Evolutionary conservation across 1,140 invertebrate species (phyloP).

Genomic region (Orius insidiosus): DNA sequence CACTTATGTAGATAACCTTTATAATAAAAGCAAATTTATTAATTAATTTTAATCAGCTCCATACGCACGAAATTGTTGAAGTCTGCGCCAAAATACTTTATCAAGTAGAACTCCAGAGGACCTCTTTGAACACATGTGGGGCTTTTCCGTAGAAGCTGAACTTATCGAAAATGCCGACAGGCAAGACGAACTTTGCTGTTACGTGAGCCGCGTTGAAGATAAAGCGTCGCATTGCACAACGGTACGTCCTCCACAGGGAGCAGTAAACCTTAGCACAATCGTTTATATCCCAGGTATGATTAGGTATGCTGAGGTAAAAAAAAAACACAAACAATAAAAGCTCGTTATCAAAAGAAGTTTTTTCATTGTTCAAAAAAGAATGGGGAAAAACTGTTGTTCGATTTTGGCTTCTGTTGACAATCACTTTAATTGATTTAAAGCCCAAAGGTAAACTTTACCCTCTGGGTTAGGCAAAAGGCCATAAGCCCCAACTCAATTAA

Average conservation of each 20-base stretch:
- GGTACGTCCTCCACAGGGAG: constrained; percentile 37
- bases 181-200: constrained; percentile 92
- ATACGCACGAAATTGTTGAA: constrained; percentile 89
- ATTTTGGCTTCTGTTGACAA: too few relatives aligned
- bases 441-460: too few relatives aligned
- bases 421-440: too few relatives aligned
- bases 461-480: too few relatives aligned
- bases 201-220: constrained; percentile 86
- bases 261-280: constrained; percentile 1
- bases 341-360: too few relatives aligned
- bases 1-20: constrained; percentile 66
- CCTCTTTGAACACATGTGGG: constrained; percentile 90
- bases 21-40: not conserved
- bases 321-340: too few relatives aligned
- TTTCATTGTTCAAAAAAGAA: too few relatives aligned
- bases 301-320: too few relatives aligned
- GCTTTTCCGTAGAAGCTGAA: constrained; percentile 92
- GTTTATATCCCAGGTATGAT: not conserved
- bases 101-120: constrained; percentile 82
- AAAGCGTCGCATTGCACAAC: constrained; percentile 89
- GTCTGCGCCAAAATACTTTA: constrained; percentile 93
- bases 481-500: too few relatives aligned
- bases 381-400: too few relatives aligned
- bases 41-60: constrained; percentile 40
- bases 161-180: constrained; percentile 87